phyloP scores from a whole-genome alignment of 2,113 vertebrate genomes.

The Bothrops jararaca region DNA sequence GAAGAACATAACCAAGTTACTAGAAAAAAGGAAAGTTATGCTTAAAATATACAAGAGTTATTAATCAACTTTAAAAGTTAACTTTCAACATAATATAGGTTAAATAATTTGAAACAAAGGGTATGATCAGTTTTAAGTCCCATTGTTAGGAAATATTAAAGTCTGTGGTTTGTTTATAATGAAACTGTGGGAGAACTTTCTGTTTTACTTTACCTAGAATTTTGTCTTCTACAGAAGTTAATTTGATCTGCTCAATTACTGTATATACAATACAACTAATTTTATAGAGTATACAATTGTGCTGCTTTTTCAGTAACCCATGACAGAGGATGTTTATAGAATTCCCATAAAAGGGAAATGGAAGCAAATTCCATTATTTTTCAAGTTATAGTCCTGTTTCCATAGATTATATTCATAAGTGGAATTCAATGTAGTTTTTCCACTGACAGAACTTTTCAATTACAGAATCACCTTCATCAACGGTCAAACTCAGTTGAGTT shows the following conservation, averaged over 20 bases:
- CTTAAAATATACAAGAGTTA: neutral
- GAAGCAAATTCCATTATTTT: neutral
- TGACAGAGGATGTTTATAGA: neutral
- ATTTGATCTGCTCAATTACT: neutral
- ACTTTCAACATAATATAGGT: constrained; percentile 20
- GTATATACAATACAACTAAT: neutral
- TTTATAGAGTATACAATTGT: neutral
- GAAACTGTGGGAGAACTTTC: neutral
- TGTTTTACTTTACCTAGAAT: neutral
- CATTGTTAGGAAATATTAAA: neutral
- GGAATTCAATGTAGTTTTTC: neutral
- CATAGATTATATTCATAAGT: neutral
- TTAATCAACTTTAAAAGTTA: constrained; percentile 33
- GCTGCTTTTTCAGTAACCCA: neutral
- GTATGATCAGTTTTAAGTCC: neutral
- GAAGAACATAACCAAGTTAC: neutral
- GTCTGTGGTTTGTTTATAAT: neutral
- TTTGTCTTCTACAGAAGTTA: neutral
- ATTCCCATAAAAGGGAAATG: neutral
- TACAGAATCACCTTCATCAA: neutral
- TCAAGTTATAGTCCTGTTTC: neutral
- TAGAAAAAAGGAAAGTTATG: constrained; percentile 32
- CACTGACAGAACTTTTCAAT: neutral
- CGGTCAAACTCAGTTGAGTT: neutral
- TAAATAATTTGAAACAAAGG: constrained; percentile 5